These are phyloP conservation scores for Coenonympha glycerion DNA, from an alignment of 2,888 invertebrate species.

Conservation along the genomic window DNA sequence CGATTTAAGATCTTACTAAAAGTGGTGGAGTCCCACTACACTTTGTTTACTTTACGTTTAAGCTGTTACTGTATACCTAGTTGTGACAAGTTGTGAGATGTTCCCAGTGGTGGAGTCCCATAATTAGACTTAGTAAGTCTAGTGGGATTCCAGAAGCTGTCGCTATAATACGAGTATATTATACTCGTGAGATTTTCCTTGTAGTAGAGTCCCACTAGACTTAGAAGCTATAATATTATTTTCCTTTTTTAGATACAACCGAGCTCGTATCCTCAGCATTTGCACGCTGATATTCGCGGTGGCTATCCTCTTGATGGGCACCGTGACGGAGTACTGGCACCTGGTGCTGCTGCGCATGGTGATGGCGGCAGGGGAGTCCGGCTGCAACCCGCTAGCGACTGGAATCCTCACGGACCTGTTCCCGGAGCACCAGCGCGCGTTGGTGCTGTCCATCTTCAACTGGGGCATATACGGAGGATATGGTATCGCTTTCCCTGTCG, in stretches of 20 bases:
- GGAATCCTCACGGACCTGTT: slow-evolving; percentile 89
- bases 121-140: too few relatives aligned
- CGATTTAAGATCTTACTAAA: too few relatives aligned
- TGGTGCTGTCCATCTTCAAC: slow-evolving; percentile 94
- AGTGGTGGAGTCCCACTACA: too few relatives aligned
- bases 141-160: too few relatives aligned
- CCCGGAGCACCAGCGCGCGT: slow-evolving; percentile 85
- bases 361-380: slow-evolving; percentile 91
- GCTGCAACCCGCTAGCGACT: slow-evolving; percentile 90
- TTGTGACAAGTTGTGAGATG: too few relatives aligned
- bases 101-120: too few relatives aligned
- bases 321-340: slow-evolving; percentile 92
- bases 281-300: slow-evolving; percentile 88
- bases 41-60: too few relatives aligned
- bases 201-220: background rate
- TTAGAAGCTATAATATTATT: background rate
- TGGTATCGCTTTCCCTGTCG: slow-evolving; percentile 93
- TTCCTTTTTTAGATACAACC: slow-evolving; percentile 70
- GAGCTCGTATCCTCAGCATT: slow-evolving; percentile 83
- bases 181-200: too few relatives aligned
- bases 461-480: slow-evolving; percentile 98
- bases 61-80: too few relatives aligned
- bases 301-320: slow-evolving; percentile 90
- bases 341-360: slow-evolving; percentile 89
- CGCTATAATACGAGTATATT: too few relatives aligned